phyloP scores from a whole-genome alignment of 2,113 vertebrate genomes.

The Columba janthina region DNA sequence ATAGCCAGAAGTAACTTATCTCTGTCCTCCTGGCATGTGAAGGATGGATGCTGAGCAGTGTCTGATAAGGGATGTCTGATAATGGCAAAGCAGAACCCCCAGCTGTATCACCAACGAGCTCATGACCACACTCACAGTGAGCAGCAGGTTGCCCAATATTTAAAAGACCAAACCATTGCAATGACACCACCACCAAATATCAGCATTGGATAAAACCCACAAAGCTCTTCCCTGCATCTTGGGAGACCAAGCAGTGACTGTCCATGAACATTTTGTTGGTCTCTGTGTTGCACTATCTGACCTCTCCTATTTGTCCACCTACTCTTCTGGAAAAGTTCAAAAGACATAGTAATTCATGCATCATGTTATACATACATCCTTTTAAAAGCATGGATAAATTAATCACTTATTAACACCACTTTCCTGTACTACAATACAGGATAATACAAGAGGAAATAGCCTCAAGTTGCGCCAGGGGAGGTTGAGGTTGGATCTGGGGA shows the following conservation, averaged over 20 bases:
- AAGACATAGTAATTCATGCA: neutral
- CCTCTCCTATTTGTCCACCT: neutral
- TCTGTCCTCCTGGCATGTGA: neutral
- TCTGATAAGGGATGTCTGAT: neutral
- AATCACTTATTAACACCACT: neutral
- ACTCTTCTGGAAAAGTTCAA: neutral
- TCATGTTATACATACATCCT: no score
- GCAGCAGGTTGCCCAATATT: neutral
- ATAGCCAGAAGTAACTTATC: neutral
- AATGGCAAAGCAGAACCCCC: neutral
- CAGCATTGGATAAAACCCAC: accelerated
- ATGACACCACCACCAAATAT: neutral
- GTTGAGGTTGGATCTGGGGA: no score
- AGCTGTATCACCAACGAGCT: neutral
- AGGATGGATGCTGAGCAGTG: neutral
- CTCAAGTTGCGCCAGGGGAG: no score
- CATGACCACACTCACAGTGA: neutral
- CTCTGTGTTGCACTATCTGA: neutral
- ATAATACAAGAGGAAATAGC: no score
- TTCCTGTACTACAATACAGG: neutral
- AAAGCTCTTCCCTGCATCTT: neutral
- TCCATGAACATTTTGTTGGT: accelerated
- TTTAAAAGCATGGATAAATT: neutral
- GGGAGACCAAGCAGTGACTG: neutral
- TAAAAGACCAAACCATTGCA: neutral